Evolutionary conservation across 2,888 invertebrate genomes (phyloP).

Genomic region (Melinopterus prodromus): DNA sequence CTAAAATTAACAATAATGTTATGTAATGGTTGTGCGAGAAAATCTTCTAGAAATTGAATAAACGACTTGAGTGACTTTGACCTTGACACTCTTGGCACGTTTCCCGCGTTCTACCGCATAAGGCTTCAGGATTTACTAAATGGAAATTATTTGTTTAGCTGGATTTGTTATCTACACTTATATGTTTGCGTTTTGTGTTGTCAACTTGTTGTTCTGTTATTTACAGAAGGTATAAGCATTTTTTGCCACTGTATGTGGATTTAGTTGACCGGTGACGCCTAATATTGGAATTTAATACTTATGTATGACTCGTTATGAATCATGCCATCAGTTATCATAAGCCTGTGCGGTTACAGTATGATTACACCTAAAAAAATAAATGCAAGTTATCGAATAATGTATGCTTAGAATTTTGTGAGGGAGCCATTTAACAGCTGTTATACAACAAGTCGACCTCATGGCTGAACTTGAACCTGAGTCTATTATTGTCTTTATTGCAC

Average conservation of each 20-base stretch:
- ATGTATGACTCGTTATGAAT: background rate
- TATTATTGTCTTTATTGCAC: background rate
- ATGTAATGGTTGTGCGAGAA: too few species aligned
- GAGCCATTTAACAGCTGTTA: too few species aligned
- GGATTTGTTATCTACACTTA: background rate
- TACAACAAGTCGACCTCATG: too few species aligned
- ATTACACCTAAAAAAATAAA: too few species aligned
- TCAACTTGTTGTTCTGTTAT: too few species aligned
- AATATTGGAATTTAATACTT: background rate
- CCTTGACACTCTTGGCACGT: background rate
- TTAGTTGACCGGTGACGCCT: background rate
- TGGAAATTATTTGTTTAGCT: background rate
- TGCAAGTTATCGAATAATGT: too few species aligned
- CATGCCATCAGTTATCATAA: background rate
- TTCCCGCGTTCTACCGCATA: background rate
- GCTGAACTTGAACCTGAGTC: background rate
- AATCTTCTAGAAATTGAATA: too few species aligned
- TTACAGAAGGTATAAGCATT: background rate
- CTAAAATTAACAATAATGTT: too few species aligned
- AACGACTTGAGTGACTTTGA: background rate
- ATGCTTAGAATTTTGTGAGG: too few species aligned
- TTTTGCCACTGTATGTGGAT: background rate
- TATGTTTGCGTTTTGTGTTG: too few species aligned
- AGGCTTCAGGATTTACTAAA: background rate
- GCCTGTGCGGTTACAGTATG: background rate